Base-by-base conservation (phyloP, 2,113 vertebrate genomes). In the Acanthochromis polyacanthus region DNA sequence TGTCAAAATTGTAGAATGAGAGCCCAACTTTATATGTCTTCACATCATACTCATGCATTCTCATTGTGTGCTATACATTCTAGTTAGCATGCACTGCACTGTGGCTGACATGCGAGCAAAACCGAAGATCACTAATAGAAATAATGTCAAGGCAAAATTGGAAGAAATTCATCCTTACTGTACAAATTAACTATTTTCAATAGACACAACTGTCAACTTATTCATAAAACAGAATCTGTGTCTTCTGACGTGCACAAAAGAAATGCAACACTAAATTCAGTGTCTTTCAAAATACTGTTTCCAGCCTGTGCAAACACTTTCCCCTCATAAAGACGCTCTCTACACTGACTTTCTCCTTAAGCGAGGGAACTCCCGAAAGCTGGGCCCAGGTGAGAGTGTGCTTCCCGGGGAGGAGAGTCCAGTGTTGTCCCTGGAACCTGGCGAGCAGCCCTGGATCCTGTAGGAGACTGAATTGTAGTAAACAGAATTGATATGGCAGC, bases 341-440 rank as follows among this genome's bases (percentile, higher is more conserved):
- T 89, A 99, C 85, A 99, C 89, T 36, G 97, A 99, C 91, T 95
- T 98, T 82, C 97, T 94, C 46, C 96, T 92, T 32, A 82, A 87
- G 56, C 89, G 87, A 10, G 91, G 86, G 84, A 89, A 93, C 56
- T 91, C 92, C 77, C 77, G 82, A 88, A 94, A 94, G 81, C 78
- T 86, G 43, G 91, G 90, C 55, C 62, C 89, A 9, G 93, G 90
- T 14, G 95, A 96, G 12, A 92, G 77, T 0, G 95, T 95, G 89
- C 97, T 99, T n/a, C 92, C 91, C 0, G 95, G 96, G 7, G 97
- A 96, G 0, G 96, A 98, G 82, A 95, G 92, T 62, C 94, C 95
- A 0, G 93, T 96, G 73, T 96, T 96, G 56, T 95, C 95, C 82
- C 94, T 93, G 1, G 95, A 95, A 64, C 93, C 93, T 10, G 90